phyloP scores from a whole-genome alignment of 2,113 vertebrate genomes.

The Nematolebias whitei region DNA sequence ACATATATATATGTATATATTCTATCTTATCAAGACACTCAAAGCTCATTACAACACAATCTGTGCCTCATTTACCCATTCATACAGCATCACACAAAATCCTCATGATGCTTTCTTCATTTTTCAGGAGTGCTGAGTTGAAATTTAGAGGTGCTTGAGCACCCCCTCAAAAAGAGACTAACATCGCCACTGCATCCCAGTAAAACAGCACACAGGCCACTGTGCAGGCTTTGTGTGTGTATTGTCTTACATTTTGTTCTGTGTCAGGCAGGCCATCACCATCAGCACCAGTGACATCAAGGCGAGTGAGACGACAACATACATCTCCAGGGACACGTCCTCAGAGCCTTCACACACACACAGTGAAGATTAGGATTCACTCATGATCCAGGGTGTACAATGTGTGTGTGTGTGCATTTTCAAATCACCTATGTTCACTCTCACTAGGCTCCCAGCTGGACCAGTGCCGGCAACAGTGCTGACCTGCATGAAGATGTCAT shows the following conservation, averaged over 20 bases:
- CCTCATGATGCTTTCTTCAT: too few species aligned
- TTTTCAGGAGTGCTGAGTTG: too few species aligned
- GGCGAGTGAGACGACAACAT: slow-evolving; percentile 17
- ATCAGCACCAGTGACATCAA: slow-evolving; percentile 30
- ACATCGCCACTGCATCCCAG: too few species aligned
- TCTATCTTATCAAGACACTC: too few species aligned
- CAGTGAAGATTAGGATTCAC: background rate
- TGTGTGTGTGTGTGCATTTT: background rate
- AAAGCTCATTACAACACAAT: too few species aligned
- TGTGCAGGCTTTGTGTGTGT: too few species aligned
- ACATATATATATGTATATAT: too few species aligned
- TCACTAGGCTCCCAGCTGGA: slow-evolving; percentile 27
- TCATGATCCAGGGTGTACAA: background rate
- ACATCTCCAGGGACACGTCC: slow-evolving; percentile 15
- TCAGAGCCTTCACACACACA: slow-evolving; percentile 41
- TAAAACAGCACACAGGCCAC: too few species aligned
- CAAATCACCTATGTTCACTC: slow-evolving; percentile 42
- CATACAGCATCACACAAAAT: too few species aligned
- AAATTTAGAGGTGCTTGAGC: too few species aligned
- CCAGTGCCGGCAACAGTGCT: slow-evolving; percentile 65
- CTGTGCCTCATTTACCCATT: too few species aligned
- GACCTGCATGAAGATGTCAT: slow-evolving; percentile 59
- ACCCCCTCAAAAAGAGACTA: too few species aligned
- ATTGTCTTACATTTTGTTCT: slow-evolving; percentile 39
- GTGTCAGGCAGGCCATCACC: slow-evolving; percentile 36